Conservation (phyloP, 1,140 invertebrate species). For the Pogonomyrmex barbatus region DNA sequence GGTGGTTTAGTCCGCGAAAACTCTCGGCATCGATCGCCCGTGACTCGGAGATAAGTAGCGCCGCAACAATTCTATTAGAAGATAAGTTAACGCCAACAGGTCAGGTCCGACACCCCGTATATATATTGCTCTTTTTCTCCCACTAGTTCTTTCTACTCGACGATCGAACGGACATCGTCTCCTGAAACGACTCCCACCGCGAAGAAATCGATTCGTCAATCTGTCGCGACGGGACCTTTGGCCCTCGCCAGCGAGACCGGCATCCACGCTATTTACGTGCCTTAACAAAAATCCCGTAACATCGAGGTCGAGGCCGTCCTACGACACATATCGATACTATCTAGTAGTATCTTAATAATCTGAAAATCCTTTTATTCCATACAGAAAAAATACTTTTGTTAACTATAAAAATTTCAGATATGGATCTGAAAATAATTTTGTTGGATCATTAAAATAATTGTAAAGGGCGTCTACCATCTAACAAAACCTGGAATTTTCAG, state of each 20-base stretch:
- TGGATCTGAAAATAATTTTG: too few relatives aligned
- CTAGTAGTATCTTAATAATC: neutral
- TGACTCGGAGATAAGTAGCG: neutral
- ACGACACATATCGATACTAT: neutral
- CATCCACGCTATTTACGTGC: conserved; percentile 56
- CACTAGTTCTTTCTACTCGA: neutral
- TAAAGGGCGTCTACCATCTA: too few relatives aligned
- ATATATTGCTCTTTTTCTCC: neutral
- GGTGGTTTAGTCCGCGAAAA: neutral
- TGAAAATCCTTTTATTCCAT: neutral
- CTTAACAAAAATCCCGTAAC: conserved; percentile 51
- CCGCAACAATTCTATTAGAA: conserved; percentile 15
- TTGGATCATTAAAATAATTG: too few relatives aligned
- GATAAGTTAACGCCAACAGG: conserved; percentile 5
- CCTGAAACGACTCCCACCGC: conserved; percentile 48
- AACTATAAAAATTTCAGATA: too few relatives aligned
- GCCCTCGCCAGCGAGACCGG: conserved; percentile 28
- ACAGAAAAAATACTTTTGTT: too few relatives aligned
- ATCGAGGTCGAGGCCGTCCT: conserved; percentile 17
- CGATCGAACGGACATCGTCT: conserved; percentile 10
- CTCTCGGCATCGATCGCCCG: neutral
- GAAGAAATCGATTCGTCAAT: conserved; percentile 76
- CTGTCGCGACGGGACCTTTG: conserved; percentile 69
- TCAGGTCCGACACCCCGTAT: neutral
- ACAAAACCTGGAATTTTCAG: too few relatives aligned